Percentiles rank a stretch among this genome's conserved stretches.
Evolutionary conservation across 2,888 invertebrate species (phyloP).

Genomic region (Ferrisia virgata): DNA sequence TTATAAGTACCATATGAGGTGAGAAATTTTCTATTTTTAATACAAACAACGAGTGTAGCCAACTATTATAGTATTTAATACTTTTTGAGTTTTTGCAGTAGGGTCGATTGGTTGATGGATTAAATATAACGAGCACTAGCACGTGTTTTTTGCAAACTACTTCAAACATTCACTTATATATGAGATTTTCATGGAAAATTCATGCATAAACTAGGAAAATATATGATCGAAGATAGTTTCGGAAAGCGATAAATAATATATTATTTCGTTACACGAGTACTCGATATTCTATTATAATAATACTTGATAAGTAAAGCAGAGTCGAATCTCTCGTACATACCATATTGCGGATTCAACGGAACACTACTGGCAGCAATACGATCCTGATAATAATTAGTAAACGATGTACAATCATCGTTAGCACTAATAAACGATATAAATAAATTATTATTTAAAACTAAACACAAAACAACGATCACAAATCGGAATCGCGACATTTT

Average conservation of each 20-base stretch:
- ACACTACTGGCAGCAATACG: background rate
- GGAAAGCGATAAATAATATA: no score
- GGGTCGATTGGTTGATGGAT: no score
- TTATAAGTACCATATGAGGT: background rate
- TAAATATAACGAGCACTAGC: no score
- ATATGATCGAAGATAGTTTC: no score
- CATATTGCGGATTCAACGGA: background rate
- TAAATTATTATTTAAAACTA: background rate
- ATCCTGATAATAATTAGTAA: background rate
- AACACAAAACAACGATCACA: constrained; percentile 8
- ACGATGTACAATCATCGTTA: background rate
- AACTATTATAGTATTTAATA: no score
- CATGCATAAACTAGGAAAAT: no score
- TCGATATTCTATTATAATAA: no score
- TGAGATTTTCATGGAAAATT: no score
- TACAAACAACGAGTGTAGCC: no score
- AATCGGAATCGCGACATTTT: background rate
- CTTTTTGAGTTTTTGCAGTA: background rate
- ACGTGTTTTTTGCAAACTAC: no score
- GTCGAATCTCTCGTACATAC: background rate
- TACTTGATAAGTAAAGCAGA: background rate
- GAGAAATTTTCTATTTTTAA: background rate
- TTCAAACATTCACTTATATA: no score
- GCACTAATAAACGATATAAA: background rate
- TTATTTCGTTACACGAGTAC: no score